Evolutionary conservation across 2,888 invertebrate genomes (phyloP), one percentile per base, ranked within the genome.

Genomic region (Agonopterix arenella): DNA sequence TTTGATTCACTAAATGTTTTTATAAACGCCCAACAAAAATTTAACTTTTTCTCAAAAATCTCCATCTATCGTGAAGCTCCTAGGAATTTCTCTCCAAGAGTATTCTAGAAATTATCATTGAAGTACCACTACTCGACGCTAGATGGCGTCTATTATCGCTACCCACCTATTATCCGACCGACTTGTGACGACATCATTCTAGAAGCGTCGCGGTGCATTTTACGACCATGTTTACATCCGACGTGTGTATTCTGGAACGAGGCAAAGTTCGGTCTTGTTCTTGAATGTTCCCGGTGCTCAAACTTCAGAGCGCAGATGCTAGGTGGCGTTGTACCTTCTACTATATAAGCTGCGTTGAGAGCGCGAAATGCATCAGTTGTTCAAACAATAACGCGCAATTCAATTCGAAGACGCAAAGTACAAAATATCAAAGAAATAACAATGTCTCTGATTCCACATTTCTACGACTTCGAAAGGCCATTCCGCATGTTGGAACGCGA

Each of bases 401-500:
- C 40, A 5, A 44, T 47, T 41, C 41, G 45, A 38, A 53, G 38
- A 44, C 48, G 40, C 41, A 44, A 38, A 52, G 36, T 56, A 48
- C 45, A 18, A 56, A 56, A 47, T 43, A 44, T 52, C 44, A 50
- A 48, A 47, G 40, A n/a, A 4, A n/a, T 42, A 46, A 75, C 70
- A 66, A 88, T 89, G 89, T 73, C 89, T 18, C 45, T 84, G 42
- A 52, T 75, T 51, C 81, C 84, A 16, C 67, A 68, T 49, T 63
- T 82, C 42, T 73, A 68, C 58, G 77, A 86, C 44, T 58, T 73
- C 13, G 74, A 80, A 16, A 67, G 70, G 16, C 85, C 86, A 0
- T 73, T 81, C n/a, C 68, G 78, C 2, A 56, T 78, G 46, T 59
- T 85, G 66, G 86, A 89, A 52, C 70, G 79, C 8, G 78, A 85